Base-by-base conservation (phyloP, 2,797 vertebrate species). In the Sebastes paucispinis region DNA sequence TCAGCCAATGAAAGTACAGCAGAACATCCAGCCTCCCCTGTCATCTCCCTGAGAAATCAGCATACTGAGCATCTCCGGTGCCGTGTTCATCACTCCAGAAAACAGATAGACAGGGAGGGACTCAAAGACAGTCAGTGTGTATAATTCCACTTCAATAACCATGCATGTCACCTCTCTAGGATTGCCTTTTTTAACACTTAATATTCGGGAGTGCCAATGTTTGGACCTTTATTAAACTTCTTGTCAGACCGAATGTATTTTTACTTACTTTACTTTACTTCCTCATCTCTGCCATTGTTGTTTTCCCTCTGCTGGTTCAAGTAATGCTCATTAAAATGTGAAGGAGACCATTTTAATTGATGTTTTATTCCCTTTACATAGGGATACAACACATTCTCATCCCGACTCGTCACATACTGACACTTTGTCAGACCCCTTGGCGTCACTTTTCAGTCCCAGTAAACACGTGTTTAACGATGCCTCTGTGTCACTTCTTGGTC, bases 1-100 rank as follows among this genome's bases (percentile, higher is more conserved):
- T 88, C 69, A 82, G 86, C 80, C 84, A 82, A 83, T 84, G 81
- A 85, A 69, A 66, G 67, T 1, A 66, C 74, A 36, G 83, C 54
- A 77, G 50, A 78, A 74, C 82, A 80, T 27, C 62, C 67, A 57
- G 85, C 65, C 57, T 76, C 39, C n/a, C 8, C 82, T 78, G 86
- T 84, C 83, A 69, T 79, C 72, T 57, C 50, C 39, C 12, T 4
- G 57, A 76, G 55, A 70, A 81, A 82, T 83, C 81, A 80, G 64
- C 83, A 83, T 63, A 39, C 72, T 3, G 77, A 91, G 79, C 73
- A 43, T 76, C 79, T 82, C 34, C 29, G 2, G n/a, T 6, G 16
- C 59, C 34, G 73, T 66, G 69, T 66, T 80, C 80, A 73, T 75
- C 74, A 31, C 52, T 67, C 72, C 80, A 73, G 58, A 62, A 76